A percentile compares a stretch with the other conserved stretches of the same genome.
These are phyloP conservation scores for Limenitis camilla DNA, from an alignment of 2,888 invertebrate genomes.

Conservation along the genomic window DNA sequence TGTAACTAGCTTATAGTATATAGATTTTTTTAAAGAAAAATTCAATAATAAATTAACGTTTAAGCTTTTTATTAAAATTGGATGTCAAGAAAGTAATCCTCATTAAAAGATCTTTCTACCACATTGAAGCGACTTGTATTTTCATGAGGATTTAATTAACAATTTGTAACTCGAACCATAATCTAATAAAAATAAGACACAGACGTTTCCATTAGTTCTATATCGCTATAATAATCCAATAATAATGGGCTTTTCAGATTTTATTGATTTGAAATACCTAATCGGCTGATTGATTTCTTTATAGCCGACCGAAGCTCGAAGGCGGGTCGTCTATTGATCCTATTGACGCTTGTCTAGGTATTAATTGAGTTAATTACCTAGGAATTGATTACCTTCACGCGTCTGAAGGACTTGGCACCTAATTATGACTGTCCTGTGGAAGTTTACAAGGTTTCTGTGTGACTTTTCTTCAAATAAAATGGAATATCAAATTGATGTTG, in stretches of 20 bases:
- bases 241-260: slow-evolving; percentile 63
- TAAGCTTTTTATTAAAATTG: no score
- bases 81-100: no score
- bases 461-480: neutral
- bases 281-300: slow-evolving; percentile 73
- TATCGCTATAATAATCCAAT: slow-evolving; percentile 36
- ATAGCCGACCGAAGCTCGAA: slow-evolving; percentile 56
- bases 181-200: neutral
- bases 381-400: slow-evolving; percentile 64
- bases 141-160: no score
- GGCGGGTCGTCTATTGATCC: slow-evolving; percentile 54
- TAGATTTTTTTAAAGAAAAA: no score
- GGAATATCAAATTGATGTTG: no score
- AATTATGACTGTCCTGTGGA: slow-evolving; percentile 63
- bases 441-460: slow-evolving; percentile 28
- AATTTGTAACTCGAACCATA: neutral
- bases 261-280: slow-evolving; percentile 74
- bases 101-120: no score
- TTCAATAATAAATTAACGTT: no score
- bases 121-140: no score
- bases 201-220: slow-evolving; percentile 37
- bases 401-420: slow-evolving; percentile 60
- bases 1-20: no score
- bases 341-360: slow-evolving; percentile 60
- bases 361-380: slow-evolving; percentile 65